phyloP scores from a whole-genome alignment of 2,113 vertebrate genomes.

The Ceyx melanurus region DNA sequence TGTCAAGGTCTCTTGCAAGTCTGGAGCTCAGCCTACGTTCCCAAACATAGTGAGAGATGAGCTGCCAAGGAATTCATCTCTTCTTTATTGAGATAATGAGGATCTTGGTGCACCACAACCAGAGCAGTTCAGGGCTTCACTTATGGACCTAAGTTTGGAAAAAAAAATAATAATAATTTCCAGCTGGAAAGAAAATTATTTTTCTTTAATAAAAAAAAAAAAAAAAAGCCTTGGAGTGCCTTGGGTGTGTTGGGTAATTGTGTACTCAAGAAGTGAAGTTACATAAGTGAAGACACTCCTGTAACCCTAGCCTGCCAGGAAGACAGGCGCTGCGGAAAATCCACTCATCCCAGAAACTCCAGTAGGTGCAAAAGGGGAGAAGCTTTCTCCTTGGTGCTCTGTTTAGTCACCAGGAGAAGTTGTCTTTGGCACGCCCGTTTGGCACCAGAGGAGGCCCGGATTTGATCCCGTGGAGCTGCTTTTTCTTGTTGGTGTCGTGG shows the following conservation, averaged over 20 bases:
- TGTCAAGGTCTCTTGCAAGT: not conserved
- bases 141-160: not conserved
- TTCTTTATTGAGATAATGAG: not conserved
- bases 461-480: constrained; percentile 3
- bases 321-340: not conserved
- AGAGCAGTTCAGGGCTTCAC: accelerated
- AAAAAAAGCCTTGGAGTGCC: not conserved
- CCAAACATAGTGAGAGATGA: not conserved
- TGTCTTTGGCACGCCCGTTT: constrained; percentile 16
- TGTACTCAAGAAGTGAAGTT: constrained; percentile 49
- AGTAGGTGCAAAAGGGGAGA: not conserved
- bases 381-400: not conserved
- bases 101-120: not conserved
- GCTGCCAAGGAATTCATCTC: not conserved
- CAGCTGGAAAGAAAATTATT: not conserved
- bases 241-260: constrained; percentile 53
- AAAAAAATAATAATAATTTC: not conserved
- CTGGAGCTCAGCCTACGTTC: constrained; percentile 9
- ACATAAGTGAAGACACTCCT: constrained; percentile 55
- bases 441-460: not conserved
- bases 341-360: not conserved
- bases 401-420: not conserved
- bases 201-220: not conserved
- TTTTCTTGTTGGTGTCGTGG: not conserved
- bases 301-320: constrained; percentile 24